phyloP scores from a whole-genome alignment of 1,140 invertebrate species.

The Parapsyche elsis region DNA sequence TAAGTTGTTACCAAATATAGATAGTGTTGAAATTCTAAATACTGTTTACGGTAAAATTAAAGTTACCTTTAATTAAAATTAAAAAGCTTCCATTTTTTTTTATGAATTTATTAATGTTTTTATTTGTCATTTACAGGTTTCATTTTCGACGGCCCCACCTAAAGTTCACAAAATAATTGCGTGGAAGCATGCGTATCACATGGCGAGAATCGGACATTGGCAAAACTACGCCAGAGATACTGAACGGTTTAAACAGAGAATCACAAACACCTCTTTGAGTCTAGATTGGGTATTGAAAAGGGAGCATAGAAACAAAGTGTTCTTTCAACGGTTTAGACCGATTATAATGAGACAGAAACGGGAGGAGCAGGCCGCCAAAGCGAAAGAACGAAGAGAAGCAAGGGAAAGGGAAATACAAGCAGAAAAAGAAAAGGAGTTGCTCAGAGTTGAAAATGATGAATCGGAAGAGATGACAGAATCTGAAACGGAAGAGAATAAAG shows the following conservation, averaged over 20 bases:
- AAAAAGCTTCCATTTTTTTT: too few species aligned
- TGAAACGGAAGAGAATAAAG: neutral
- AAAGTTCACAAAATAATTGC: constrained; percentile 64
- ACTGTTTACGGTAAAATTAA: too few species aligned
- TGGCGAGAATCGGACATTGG: constrained; percentile 63
- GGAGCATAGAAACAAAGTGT: constrained; percentile 61
- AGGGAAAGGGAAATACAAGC: constrained; percentile 42
- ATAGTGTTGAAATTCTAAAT: too few species aligned
- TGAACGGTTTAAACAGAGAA: constrained; percentile 63
- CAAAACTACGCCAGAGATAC: constrained; percentile 60
- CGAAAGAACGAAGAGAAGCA: constrained; percentile 55
- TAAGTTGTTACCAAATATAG: too few species aligned
- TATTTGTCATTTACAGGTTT: constrained; percentile 58
- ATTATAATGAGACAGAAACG: constrained; percentile 64
- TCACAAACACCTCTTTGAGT: constrained; percentile 63
- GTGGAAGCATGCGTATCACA: constrained; percentile 63
- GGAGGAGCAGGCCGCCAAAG: constrained; percentile 60
- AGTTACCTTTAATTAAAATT: too few species aligned
- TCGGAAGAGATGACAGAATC: neutral
- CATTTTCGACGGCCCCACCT: constrained; percentile 60
- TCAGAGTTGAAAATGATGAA: neutral
- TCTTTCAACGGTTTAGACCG: constrained; percentile 66
- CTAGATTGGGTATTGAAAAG: constrained; percentile 66
- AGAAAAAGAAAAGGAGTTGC: constrained; percentile 14
- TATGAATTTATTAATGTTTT: too few species aligned